These are phyloP conservation scores for Chauna torquata DNA, from an alignment of 2,113 vertebrate genomes.

Conservation along the genomic window DNA sequence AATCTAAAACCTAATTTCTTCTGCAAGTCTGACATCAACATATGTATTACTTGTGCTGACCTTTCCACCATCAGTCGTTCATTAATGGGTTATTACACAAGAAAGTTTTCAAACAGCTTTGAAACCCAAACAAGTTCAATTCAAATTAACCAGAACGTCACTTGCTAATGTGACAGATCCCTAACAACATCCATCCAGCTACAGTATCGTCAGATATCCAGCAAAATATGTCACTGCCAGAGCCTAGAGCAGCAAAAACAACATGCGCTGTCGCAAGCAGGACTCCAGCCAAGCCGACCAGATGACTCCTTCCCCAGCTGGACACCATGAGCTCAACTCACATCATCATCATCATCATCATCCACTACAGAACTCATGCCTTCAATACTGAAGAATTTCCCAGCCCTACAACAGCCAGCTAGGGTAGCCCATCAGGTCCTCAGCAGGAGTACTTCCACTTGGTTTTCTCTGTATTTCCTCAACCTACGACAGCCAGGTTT, in stretches of 20 bases:
- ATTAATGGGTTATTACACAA: background rate
- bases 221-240: background rate
- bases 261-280: fast-evolving
- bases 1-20: background rate
- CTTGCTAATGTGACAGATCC: background rate
- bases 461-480: background rate
- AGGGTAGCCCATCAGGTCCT: background rate
- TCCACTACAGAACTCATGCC: background rate
- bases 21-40: background rate
- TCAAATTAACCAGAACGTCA: background rate
- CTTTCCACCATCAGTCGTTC: background rate
- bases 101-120: background rate
- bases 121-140: background rate
- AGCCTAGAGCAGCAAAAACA: background rate
- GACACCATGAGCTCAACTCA: background rate
- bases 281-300: background rate
- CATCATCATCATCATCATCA: background rate
- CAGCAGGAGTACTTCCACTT: background rate
- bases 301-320: background rate
- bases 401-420: background rate
- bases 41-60: background rate
- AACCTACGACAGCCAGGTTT: background rate
- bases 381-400: background rate
- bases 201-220: background rate
- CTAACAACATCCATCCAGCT: background rate